A percentile compares a stretch with the other conserved stretches of the same genome.
phyloP scores from a whole-genome alignment of 1,140 invertebrate genomes.

The Drusus annulatus region DNA sequence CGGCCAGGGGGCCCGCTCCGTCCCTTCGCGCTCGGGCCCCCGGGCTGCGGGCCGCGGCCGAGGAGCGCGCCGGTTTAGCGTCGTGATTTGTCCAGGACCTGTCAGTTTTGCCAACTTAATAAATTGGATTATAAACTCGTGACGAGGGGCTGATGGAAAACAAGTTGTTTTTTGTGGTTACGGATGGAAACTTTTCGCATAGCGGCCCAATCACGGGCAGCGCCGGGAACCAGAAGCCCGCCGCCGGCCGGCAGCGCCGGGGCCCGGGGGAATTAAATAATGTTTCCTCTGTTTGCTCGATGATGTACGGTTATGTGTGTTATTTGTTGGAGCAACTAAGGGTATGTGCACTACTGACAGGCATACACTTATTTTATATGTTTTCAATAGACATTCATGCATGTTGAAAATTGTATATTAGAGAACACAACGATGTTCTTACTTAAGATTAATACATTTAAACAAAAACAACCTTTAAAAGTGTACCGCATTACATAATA shows the following conservation, averaged over 20 bases:
- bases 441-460: too few species aligned
- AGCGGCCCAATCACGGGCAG: conserved; percentile 20
- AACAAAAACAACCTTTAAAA: too few species aligned
- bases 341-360: too few species aligned
- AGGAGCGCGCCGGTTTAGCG: not conserved
- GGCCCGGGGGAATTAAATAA: not conserved
- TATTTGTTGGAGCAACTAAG: too few species aligned
- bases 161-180: conserved; percentile 54
- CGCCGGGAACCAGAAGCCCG: not conserved
- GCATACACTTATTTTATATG: too few species aligned
- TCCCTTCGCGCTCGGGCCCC: not conserved
- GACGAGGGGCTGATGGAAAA: conserved; percentile 58
- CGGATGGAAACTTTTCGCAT: conserved; percentile 51
- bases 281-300: not conserved
- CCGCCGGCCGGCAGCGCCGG: not conserved
- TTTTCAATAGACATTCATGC: too few species aligned
- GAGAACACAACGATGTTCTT: too few species aligned
- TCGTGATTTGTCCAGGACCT: not conserved
- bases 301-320: not conserved
- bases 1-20: not conserved
- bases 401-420: too few species aligned
- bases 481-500: too few species aligned
- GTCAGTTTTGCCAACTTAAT: conserved; percentile 51
- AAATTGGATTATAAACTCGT: conserved; percentile 59
- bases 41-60: not conserved